Conservation (phyloP, 1,140 invertebrate genomes). For the Latrodectus geometricus region DNA sequence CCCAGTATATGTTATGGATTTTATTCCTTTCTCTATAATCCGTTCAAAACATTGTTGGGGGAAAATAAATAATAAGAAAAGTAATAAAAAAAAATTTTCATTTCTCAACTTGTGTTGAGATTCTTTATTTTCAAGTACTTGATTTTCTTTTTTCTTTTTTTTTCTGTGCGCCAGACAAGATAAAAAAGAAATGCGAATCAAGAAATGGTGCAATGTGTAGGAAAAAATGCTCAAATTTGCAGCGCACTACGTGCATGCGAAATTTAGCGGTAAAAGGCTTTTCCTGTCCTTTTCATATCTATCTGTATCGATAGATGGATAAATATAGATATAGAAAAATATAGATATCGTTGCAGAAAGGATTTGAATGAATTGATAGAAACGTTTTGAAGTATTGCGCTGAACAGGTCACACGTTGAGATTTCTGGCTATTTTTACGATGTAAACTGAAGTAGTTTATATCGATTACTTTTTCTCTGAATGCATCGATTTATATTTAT, state of each 20-base stretch:
- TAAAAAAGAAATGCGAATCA: too few species aligned
- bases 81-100: background rate
- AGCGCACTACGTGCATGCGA: constrained; percentile 40
- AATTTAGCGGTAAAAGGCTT: constrained; percentile 60
- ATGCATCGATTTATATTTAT: constrained; percentile 34
- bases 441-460: constrained; percentile 48
- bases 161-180: background rate
- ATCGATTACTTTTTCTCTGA: constrained; percentile 37
- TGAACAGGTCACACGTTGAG: constrained; percentile 31
- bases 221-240: constrained; percentile 5
- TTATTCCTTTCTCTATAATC: too few species aligned
- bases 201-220: background rate
- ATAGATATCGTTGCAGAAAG: constrained; percentile 41
- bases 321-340: constrained; percentile 20
- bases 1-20: too few species aligned
- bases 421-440: constrained; percentile 45
- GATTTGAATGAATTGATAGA: constrained; percentile 60
- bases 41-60: too few species aligned
- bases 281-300: constrained; percentile 56
- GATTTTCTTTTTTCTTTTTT: background rate
- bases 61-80: too few species aligned
- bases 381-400: constrained; percentile 58
- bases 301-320: constrained; percentile 38
- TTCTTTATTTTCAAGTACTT: background rate
- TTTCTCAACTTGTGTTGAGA: background rate